Evolutionary conservation across 1,140 invertebrate genomes (phyloP).

Genomic region (Platyscapa corneri): DNA sequence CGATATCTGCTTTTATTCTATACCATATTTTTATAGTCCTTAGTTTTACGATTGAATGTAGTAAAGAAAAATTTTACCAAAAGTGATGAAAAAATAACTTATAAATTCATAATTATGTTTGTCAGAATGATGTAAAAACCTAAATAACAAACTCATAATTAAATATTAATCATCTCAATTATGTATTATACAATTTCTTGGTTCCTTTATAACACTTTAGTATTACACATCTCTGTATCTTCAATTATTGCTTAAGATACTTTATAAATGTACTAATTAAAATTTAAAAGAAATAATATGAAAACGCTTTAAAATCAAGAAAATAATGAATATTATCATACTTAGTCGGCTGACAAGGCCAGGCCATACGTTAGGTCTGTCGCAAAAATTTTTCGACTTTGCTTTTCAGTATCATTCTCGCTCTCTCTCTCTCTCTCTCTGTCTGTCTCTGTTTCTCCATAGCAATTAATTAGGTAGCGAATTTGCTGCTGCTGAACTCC

Average conservation of each 20-base stretch:
- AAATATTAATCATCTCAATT: too few relatives aligned
- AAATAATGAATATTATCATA: conserved; percentile 21
- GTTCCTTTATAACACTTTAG: neutral
- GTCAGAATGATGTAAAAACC: too few relatives aligned
- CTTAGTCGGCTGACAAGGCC: neutral
- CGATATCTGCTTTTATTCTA: too few relatives aligned
- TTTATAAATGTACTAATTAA: neutral
- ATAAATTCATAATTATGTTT: too few relatives aligned
- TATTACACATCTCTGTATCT: neutral
- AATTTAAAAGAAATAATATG: neutral
- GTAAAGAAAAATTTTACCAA: too few relatives aligned
- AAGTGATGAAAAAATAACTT: too few relatives aligned
- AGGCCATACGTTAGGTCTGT: neutral
- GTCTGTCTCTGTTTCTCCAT: conserved; percentile 20
- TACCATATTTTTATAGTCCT: too few relatives aligned
- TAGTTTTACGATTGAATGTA: too few relatives aligned
- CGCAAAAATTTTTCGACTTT: conserved; percentile 20
- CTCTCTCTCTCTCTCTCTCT: conserved; percentile 11
- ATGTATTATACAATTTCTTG: neutral
- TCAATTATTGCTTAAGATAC: neutral
- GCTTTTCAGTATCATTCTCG: neutral
- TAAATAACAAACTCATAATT: too few relatives aligned
- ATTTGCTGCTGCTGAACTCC: conserved; percentile 10
- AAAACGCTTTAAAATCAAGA: neutral
- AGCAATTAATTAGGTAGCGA: conserved; percentile 48